Conservation (phyloP, 2,113 vertebrate genomes). For the Albula glossodonta region DNA sequence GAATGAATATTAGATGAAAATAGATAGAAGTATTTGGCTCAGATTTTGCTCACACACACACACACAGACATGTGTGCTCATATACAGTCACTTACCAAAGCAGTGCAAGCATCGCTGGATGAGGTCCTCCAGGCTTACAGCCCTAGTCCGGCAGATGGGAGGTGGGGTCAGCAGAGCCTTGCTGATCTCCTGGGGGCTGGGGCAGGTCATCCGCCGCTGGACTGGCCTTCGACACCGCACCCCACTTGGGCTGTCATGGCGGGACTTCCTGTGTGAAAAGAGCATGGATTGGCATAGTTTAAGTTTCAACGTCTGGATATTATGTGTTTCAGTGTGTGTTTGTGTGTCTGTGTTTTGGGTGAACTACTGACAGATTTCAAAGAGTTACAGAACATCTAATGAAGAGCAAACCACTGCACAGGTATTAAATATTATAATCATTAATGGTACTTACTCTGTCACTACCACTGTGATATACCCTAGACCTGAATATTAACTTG, state of each 20-base stretch:
- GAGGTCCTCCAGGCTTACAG: conserved; percentile 82
- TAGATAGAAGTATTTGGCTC: too few relatives aligned
- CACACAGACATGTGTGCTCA: conserved; percentile 13
- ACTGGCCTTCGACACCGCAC: conserved; percentile 62
- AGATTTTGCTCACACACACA: not conserved
- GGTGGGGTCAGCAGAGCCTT: conserved; percentile 73
- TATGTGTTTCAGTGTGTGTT: not conserved
- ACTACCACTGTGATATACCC: too few relatives aligned
- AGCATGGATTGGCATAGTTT: not conserved
- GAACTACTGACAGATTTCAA: too few relatives aligned
- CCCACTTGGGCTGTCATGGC: conserved; percentile 51
- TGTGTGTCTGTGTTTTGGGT: too few relatives aligned
- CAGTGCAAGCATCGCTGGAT: conserved; percentile 82
- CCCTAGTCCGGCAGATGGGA: conserved; percentile 64
- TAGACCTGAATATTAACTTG: too few relatives aligned
- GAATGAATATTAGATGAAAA: too few relatives aligned
- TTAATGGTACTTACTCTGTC: too few relatives aligned
- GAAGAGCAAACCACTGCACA: too few relatives aligned
- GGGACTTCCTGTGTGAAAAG: conserved; percentile 63
- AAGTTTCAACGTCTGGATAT: too few relatives aligned
- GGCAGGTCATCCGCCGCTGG: conserved; percentile 84
- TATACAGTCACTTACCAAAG: conserved; percentile 72
- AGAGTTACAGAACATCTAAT: too few relatives aligned
- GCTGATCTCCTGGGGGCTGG: conserved; percentile 82
- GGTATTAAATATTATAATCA: too few relatives aligned